phyloP scores from a whole-genome alignment of 2,113 vertebrate genomes.

The Heterochromis multidens region DNA sequence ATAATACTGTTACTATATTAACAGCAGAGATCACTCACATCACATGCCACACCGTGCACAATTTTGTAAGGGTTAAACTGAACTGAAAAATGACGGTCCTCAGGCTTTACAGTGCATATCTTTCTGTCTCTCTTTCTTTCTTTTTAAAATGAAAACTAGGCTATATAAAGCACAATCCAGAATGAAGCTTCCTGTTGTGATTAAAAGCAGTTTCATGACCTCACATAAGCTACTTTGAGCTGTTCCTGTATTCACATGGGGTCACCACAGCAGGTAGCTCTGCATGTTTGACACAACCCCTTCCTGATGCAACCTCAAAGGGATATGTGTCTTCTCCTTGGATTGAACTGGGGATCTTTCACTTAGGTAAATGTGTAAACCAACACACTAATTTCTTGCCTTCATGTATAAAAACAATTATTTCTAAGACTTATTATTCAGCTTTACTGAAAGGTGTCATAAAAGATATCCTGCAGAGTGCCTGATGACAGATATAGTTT shows the following conservation, averaged over 20 bases:
- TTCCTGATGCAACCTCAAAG: background rate
- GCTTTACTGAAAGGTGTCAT: background rate
- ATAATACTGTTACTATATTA: too few species aligned
- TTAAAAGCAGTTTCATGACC: background rate
- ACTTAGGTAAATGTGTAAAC: background rate
- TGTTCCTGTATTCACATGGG: background rate
- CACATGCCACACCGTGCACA: too few species aligned
- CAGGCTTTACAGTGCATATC: background rate
- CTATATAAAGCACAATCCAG: background rate
- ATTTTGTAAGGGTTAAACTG: background rate
- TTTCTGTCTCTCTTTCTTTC: background rate
- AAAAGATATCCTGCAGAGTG: background rate
- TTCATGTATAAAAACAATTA: background rate
- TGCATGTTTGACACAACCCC: accelerated
- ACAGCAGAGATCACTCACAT: too few species aligned
- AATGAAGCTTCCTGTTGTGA: background rate
- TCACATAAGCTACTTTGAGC: background rate
- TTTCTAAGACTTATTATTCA: background rate
- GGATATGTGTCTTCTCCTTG: accelerated
- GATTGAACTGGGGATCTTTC: background rate
- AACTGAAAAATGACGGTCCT: background rate
- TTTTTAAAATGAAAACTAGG: background rate
- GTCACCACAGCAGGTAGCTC: background rate
- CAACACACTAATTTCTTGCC: background rate
- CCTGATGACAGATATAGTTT: background rate